phyloP scores from a whole-genome alignment of 2,113 vertebrate species.

The Oceanites oceanicus region DNA sequence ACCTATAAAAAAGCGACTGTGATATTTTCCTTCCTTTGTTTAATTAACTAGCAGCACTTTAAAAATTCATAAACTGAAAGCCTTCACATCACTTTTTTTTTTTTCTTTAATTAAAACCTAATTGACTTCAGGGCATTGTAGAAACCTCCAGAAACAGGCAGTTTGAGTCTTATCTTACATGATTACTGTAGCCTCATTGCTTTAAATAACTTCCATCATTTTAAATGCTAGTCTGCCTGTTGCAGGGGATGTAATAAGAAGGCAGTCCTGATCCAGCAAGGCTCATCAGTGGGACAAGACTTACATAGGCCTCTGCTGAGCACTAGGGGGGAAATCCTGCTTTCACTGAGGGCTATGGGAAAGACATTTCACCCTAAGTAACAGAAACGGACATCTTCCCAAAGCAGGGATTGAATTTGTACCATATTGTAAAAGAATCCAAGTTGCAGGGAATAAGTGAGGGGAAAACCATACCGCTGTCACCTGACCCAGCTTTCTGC shows the following conservation, averaged over 20 bases:
- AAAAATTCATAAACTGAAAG: conserved; percentile 50
- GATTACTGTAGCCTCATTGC: neutral
- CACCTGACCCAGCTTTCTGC: neutral
- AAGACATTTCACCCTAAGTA: neutral
- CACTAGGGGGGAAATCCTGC: neutral
- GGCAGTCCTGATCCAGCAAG: neutral
- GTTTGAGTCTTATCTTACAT: conserved; percentile 30
- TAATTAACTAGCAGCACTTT: neutral
- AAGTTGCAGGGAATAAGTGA: neutral
- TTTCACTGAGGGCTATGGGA: neutral
- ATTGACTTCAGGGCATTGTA: conserved; percentile 48
- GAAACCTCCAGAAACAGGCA: conserved; percentile 35
- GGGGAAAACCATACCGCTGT: neutral
- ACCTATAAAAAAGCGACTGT: conserved; percentile 19
- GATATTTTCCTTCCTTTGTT: conserved; percentile 37
- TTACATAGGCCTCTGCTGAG: neutral
- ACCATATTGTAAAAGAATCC: rapidly evolving
- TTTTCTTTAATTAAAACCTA: conserved; percentile 55
- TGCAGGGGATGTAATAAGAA: neutral
- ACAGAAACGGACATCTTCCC: neutral
- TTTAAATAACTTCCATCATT: neutral
- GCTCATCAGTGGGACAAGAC: neutral
- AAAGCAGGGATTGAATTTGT: neutral
- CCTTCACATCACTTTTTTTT: neutral
- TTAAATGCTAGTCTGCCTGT: neutral